A percentile compares a stretch with the other conserved stretches of the same genome.
phyloP scores from a whole-genome alignment of 2,113 vertebrate genomes.

The Macaca mulatta region DNA sequence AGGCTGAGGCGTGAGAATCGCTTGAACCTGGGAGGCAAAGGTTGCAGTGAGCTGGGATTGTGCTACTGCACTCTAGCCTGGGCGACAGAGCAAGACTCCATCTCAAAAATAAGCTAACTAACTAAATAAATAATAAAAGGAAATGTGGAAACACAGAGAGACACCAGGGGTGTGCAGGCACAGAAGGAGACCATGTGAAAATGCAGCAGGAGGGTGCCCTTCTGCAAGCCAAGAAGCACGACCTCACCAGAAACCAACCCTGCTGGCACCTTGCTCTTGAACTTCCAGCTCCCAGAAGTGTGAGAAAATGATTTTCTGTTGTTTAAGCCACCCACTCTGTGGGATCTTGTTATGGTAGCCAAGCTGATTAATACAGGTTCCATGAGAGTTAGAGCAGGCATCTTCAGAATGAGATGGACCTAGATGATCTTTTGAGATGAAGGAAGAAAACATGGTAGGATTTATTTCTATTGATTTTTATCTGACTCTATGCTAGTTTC shows the following conservation, averaged over 20 bases:
- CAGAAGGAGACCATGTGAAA: background rate
- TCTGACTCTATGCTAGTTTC: background rate
- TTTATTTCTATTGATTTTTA: background rate
- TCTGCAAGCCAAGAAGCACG: background rate
- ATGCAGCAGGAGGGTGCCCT: background rate
- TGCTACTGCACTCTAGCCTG: no score
- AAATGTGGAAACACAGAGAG: background rate
- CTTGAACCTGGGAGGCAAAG: no score
- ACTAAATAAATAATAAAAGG: background rate
- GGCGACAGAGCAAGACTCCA: no score
- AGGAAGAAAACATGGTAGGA: background rate
- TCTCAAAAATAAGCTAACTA: no score
- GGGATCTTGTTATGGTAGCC: background rate
- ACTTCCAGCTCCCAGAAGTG: background rate
- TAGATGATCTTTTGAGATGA: background rate
- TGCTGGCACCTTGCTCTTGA: background rate
- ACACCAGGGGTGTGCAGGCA: fast-evolving
- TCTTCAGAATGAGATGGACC: background rate
- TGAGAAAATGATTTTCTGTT: background rate
- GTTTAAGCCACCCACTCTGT: background rate
- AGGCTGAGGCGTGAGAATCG: no score
- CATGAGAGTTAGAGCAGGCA: background rate
- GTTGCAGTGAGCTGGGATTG: no score
- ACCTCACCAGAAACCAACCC: background rate
- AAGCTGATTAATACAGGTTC: background rate